Percentiles rank a stretch among this genome's conserved stretches.
Evolutionary conservation across 2,797 vertebrate species (phyloP).

Genomic region (Enteromius unitaeniatus): DNA sequence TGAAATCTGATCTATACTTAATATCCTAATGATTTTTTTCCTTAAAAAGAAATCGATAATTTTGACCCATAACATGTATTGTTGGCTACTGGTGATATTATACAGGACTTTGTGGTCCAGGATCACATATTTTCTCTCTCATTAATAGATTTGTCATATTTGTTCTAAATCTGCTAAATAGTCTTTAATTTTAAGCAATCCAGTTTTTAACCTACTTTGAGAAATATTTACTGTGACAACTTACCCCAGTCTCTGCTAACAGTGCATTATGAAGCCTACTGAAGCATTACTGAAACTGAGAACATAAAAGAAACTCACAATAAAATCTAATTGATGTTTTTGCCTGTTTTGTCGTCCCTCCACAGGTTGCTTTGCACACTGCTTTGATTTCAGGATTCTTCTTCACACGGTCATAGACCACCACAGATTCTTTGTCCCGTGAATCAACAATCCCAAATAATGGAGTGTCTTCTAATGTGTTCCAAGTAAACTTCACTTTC

Average conservation of each 20-base stretch:
- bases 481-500: slow-evolving; percentile 62
- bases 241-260: not conserved
- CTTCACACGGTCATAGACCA: slow-evolving; percentile 67
- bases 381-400: slow-evolving; percentile 64
- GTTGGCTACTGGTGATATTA: too few relatives aligned
- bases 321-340: slow-evolving; percentile 63
- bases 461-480: slow-evolving; percentile 64
- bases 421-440: slow-evolving; percentile 24
- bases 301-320: slow-evolving; percentile 68
- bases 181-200: not conserved
- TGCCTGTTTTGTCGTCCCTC: not conserved
- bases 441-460: slow-evolving; percentile 18
- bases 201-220: not conserved
- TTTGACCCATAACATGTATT: too few relatives aligned
- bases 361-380: slow-evolving; percentile 68
- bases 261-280: not conserved
- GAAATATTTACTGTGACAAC: not conserved
- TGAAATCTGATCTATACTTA: too few relatives aligned
- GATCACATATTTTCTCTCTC: not conserved
- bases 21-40: too few relatives aligned
- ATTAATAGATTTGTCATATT: not conserved
- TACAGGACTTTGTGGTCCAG: too few relatives aligned
- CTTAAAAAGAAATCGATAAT: too few relatives aligned
- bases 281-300: not conserved
- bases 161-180: not conserved